A percentile compares a stretch with the other conserved stretches of the same genome.
phyloP scores from a whole-genome alignment of 1,140 invertebrate genomes.

The Oreohelix idahoensis region DNA sequence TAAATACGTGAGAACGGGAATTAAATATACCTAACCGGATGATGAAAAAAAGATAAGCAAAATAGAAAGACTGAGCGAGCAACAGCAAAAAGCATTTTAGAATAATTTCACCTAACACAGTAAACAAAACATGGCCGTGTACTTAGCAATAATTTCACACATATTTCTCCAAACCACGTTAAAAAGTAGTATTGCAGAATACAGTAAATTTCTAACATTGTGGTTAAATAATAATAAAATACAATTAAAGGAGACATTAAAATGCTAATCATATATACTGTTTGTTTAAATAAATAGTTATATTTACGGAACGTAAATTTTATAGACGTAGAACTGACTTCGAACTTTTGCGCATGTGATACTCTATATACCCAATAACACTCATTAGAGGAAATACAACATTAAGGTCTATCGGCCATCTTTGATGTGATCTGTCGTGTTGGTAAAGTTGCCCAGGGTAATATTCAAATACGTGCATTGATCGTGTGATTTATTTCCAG shows the following conservation, averaged over 20 bases:
- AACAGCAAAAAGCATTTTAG: too few relatives aligned
- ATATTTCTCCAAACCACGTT: not conserved
- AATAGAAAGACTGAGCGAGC: too few relatives aligned
- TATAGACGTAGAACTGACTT: too few relatives aligned
- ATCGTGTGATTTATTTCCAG: not conserved
- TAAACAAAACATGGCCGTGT: too few relatives aligned
- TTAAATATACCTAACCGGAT: too few relatives aligned
- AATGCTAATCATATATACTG: too few relatives aligned
- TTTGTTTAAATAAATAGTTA: too few relatives aligned
- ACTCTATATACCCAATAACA: not conserved
- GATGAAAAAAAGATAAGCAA: too few relatives aligned
- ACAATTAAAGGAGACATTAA: not conserved
- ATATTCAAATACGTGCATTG: not conserved
- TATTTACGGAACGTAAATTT: too few relatives aligned
- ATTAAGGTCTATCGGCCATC: constrained; percentile 41
- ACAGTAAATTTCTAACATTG: not conserved
- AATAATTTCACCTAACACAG: too few relatives aligned
- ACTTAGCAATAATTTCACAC: not conserved
- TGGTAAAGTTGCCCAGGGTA: constrained; percentile 38
- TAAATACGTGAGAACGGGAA: too few relatives aligned
- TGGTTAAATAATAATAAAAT: not conserved
- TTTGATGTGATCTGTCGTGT: constrained; percentile 41
- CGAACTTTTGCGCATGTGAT: not conserved
- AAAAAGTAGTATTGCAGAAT: not conserved
- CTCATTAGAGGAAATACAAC: constrained; percentile 9